A percentile compares a stretch with the other conserved stretches of the same genome.
These are phyloP conservation scores for Adelosebastes latens DNA, from an alignment of 2,797 vertebrate species.

Conservation along the genomic window DNA sequence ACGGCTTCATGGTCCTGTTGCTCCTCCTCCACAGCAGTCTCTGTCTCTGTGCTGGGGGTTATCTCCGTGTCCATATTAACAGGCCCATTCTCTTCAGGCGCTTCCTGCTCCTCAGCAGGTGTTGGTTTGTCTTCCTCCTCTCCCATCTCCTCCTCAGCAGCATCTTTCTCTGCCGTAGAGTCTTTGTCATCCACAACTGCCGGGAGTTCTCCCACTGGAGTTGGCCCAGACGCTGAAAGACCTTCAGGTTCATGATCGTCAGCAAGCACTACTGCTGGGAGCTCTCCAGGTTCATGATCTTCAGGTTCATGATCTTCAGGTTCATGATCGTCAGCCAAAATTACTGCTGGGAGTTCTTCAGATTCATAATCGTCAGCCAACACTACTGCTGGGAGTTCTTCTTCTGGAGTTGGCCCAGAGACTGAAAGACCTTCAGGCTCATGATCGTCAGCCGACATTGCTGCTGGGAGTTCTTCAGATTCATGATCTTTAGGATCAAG, in stretches of 20 bases:
- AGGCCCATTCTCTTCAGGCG: slow-evolving; percentile 38
- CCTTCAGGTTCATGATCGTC: not conserved
- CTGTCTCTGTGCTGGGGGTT: not conserved
- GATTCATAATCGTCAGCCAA: not conserved
- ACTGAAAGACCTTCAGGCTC: not conserved
- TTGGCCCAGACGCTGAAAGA: not conserved
- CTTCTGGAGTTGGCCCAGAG: not conserved
- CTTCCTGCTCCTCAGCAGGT: slow-evolving; percentile 3
- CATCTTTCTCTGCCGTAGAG: not conserved
- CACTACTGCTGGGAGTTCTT: not conserved
- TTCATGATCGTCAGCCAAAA: not conserved
- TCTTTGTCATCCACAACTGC: not conserved
- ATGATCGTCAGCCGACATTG: not conserved
- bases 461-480: not conserved
- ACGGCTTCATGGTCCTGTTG: not conserved
- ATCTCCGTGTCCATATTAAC: not conserved
- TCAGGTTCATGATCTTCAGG: not conserved
- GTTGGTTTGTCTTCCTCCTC: not conserved
- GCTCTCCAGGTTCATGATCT: not conserved
- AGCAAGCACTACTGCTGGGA: not conserved
- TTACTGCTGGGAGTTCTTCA: not conserved
- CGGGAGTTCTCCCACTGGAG: not conserved
- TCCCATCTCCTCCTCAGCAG: slow-evolving; percentile 7
- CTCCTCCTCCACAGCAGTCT: slow-evolving; percentile 10
- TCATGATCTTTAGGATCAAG: not conserved